Base-by-base conservation (phyloP, 2,888 invertebrate species). In the Apotomis turbidana region DNA sequence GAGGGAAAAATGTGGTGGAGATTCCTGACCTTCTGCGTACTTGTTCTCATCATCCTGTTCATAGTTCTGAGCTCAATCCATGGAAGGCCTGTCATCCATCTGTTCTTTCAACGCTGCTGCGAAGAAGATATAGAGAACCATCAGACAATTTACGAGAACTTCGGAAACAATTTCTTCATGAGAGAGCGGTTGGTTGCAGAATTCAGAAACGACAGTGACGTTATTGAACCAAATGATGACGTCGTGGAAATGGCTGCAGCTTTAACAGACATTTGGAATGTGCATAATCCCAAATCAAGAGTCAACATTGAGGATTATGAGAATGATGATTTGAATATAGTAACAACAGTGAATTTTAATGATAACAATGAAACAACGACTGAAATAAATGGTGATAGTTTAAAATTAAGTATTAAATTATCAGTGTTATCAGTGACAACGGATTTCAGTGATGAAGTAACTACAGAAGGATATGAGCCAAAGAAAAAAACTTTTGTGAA, bases 91-190 rank as follows among this genome's bases (percentile, higher is more conserved):
- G 89, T 87, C 0, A 78, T 87, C 0, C 85, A 90, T 63, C 74
- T 91, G 0, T 89, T 90, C 75, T 90, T 90, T 72, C 86, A 85
- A 36, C 83, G 88, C 13, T 90, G 91, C 74, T 91, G 89, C 63
- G 86, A 85, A 10, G 89, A 89, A 0, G 87, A 88, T 46, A 90
- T 90, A 0, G 91, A 91, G 74, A 91, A 91, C 59, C 91, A 91
- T 71, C 89, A 88, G 70, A 87, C 87, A 0, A 85, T 90, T 0
- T 89, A 86, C 70, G 90, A 91, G 68, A 89, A 88, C 76, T 86
- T 90, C 10, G 86, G 87, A 0, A 85, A 90, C 13, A 92, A 90
- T 66, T 89, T 85, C 62, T 89, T 85, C 60, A 74, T 91, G 0
- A 87, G 84, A 62, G 93, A 93, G 70, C 78, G 90, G 0, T 75